These are phyloP conservation scores for Bergia sp. DNA, from an alignment of 92 coral and sea anemone species.

Conservation along the genomic window DNA sequence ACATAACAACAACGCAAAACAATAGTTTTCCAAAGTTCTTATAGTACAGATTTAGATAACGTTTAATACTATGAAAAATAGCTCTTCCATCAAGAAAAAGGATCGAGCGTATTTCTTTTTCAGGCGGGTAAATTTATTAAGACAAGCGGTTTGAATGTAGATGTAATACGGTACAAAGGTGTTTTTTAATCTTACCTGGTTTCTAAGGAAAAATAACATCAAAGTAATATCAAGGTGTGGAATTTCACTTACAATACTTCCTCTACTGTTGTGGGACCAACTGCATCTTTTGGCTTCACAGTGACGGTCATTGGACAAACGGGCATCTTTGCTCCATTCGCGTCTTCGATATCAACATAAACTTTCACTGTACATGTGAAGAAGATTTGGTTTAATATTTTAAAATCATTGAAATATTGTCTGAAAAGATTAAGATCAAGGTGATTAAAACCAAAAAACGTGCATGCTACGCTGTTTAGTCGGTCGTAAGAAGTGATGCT, in stretches of 20 bases:
- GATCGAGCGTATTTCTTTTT: too few species aligned
- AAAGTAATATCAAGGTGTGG: neutral
- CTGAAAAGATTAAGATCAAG: neutral
- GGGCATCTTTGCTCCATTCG: conserved; percentile 48
- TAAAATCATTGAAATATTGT: neutral
- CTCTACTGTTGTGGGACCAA: conserved; percentile 46
- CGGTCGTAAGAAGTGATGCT: neutral
- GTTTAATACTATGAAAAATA: too few species aligned
- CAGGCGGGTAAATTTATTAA: too few species aligned
- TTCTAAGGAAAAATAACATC: neutral
- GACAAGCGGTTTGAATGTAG: too few species aligned
- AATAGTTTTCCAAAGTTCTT: too few species aligned
- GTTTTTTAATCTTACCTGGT: neutral
- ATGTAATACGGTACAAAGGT: neutral
- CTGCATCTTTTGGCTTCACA: conserved; percentile 56
- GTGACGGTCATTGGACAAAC: conserved; percentile 54
- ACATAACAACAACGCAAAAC: too few species aligned
- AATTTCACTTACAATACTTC: conserved; percentile 69
- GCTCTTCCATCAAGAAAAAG: too few species aligned
- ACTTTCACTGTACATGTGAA: conserved; percentile 57
- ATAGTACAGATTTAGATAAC: too few species aligned
- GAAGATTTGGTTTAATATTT: too few species aligned
- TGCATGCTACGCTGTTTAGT: neutral
- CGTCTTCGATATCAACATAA: conserved; percentile 55
- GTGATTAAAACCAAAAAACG: neutral